Conservation (phyloP, 2,888 invertebrate genomes). For the Amitus sp. region DNA sequence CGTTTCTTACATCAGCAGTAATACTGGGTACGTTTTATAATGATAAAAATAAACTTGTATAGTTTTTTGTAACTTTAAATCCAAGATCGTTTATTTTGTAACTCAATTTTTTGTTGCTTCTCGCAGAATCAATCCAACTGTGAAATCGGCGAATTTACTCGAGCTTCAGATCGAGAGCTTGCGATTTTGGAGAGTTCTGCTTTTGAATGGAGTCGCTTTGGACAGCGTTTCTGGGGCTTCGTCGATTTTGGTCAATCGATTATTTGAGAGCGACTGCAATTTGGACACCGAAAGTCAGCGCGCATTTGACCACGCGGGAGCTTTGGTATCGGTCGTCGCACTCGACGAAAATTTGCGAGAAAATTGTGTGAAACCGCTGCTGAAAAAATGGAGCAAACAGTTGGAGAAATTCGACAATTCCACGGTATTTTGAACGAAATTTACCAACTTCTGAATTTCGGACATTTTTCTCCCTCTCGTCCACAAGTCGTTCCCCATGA, state of each 20-base stretch:
- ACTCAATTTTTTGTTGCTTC: too few relatives aligned
- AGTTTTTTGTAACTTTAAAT: too few relatives aligned
- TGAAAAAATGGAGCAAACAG: conserved; percentile 59
- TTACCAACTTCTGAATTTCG: too few relatives aligned
- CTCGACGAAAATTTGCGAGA: conserved; percentile 44
- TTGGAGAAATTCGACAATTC: conserved; percentile 41
- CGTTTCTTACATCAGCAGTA: conserved; percentile 69
- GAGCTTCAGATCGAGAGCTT: conserved; percentile 57
- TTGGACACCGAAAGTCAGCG: conserved; percentile 53
- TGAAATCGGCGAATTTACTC: conserved; percentile 32
- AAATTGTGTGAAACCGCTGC: conserved; percentile 46
- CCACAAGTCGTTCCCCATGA: too few relatives aligned
- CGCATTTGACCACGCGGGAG: conserved; percentile 57
- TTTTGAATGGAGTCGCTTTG: conserved; percentile 46
- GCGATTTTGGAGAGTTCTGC: conserved; percentile 56
- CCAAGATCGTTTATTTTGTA: too few relatives aligned
- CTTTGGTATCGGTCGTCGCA: conserved; percentile 50
- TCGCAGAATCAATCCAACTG: too few relatives aligned
- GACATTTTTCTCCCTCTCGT: too few relatives aligned
- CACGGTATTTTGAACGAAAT: conserved; percentile 51
- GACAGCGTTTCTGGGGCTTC: conserved; percentile 54
- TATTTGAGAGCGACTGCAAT: conserved; percentile 54
- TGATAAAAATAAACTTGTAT: too few relatives aligned
- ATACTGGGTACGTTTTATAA: conserved; percentile 52
- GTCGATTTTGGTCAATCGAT: conserved; percentile 50